Conservation (phyloP, 2,888 invertebrate genomes). For the Athalia rosae region DNA sequence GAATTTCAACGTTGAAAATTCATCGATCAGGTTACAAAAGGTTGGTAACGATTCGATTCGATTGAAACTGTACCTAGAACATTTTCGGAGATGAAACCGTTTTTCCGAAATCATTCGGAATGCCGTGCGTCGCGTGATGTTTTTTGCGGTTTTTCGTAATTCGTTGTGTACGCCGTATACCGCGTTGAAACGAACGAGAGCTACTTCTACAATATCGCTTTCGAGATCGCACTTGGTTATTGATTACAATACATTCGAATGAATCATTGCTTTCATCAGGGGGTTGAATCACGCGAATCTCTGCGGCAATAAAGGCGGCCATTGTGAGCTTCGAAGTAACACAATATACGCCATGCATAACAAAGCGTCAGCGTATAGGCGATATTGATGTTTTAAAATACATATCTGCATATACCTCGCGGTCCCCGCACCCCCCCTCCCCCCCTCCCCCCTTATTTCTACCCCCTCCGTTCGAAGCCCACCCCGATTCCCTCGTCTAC, state of each 20-base stretch:
- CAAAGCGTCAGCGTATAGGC: slow-evolving; percentile 65
- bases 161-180: not conserved
- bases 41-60: no score
- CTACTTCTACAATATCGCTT: slow-evolving; percentile 33
- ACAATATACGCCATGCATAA: slow-evolving; percentile 64
- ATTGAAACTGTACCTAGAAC: no score
- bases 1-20: no score
- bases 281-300: slow-evolving; percentile 50
- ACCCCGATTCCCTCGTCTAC: slow-evolving; percentile 53
- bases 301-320: slow-evolving; percentile 52
- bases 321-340: slow-evolving; percentile 67
- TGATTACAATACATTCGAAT: slow-evolving; percentile 44
- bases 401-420: slow-evolving; percentile 66
- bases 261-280: slow-evolving; percentile 45
- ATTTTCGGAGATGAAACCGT: no score
- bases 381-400: slow-evolving; percentile 70
- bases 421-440: slow-evolving; percentile 49
- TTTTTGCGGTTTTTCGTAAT: not conserved
- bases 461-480: slow-evolving; percentile 17
- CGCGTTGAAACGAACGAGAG: slow-evolving; percentile 22
- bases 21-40: no score
- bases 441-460: slow-evolving; percentile 42
- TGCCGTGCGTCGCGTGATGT: no score
- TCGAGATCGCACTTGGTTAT: slow-evolving; percentile 42
- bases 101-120: no score